Base-by-base conservation (phyloP, 2,797 vertebrate species). In the Cossypha caffra region DNA sequence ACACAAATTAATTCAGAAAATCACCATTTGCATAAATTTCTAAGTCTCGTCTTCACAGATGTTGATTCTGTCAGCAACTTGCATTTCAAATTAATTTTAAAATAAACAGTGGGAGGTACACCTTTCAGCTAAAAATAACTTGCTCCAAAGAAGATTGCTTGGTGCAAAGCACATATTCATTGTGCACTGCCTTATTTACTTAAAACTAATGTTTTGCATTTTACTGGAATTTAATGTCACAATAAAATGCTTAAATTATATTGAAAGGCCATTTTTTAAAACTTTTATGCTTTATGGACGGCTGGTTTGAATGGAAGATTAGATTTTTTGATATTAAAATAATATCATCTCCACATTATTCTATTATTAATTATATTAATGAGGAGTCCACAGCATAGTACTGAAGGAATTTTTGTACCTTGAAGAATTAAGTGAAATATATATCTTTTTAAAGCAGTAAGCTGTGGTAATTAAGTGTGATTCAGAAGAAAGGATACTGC, bases 51-150 rank as follows among this genome's bases (percentile, higher is more conserved):
- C 97, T 98, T 97, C 96, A 96, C 97, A 98, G 97, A 97, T 98
- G 97, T 97, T 98, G 95, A 97, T 96, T 98, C 97, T 98, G 97
- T 98, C 98, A 98, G 93, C 94, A 97, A 97, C 95, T 94, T 98
- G 96, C 97, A 93, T 98, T 97, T 98, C 96, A 97, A 97, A 97
- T 98, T 97, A 91, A 97, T 97, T 98, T 97, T 97, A 98, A 97
- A 97, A 97, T 98, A 97, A 98, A 97, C 67, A 92, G 92, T 94
- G 78, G 95, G 89, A 98, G 97, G 87, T 96, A 79, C 91, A 98
- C 96, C 96, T 98, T 98, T 97, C 94, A 97, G 87, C 97, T 98
- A 97, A 98, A 98, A 98, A 98, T 98, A 98, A 57, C 90, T 93
- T 76, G 31, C 88, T 96, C 73, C 74, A 17, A 76, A 95, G 90